A percentile compares a stretch with the other conserved stretches of the same genome.
Conservation (phyloP, 2,888 invertebrate species). For the Philereme transversata region DNA sequence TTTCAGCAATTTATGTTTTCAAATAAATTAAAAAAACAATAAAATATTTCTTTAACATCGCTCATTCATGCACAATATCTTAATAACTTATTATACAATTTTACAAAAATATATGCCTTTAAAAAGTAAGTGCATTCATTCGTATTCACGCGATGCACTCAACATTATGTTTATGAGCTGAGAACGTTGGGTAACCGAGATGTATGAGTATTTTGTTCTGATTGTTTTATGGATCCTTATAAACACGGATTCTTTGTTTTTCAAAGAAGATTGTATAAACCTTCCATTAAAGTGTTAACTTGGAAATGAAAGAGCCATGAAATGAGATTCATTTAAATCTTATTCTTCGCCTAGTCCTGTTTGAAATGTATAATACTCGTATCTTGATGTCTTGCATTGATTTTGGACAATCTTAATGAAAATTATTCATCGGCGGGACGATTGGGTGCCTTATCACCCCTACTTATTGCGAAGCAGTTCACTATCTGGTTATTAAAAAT, state of each 20-base stretch:
- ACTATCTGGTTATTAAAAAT: no score
- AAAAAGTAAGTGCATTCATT: conserved; percentile 36
- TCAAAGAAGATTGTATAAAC: conserved; percentile 28
- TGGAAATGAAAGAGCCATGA: conserved; percentile 9
- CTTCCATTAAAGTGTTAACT: conserved; percentile 19
- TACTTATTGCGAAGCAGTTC: no score
- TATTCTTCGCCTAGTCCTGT: background rate
- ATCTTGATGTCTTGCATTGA: no score
- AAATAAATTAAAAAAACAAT: background rate
- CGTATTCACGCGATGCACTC: conserved; percentile 36
- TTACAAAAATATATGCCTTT: conserved; percentile 21
- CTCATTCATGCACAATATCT: conserved; percentile 8
- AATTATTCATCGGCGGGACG: no score
- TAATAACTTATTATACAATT: conserved; percentile 4
- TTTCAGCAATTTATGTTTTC: background rate
- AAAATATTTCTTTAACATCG: conserved; percentile 7
- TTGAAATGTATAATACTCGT: no score
- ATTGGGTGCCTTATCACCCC: no score
- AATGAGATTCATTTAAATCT: background rate
- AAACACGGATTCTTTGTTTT: conserved; percentile 24
- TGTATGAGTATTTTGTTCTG: conserved; percentile 30
- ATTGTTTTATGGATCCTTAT: conserved; percentile 39
- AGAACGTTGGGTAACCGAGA: conserved; percentile 29
- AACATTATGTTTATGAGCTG: conserved; percentile 38
- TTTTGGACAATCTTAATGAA: no score